These are phyloP conservation scores for Mormoops blainvillei DNA, from an alignment of 2,113 vertebrate species.

Conservation along the genomic window DNA sequence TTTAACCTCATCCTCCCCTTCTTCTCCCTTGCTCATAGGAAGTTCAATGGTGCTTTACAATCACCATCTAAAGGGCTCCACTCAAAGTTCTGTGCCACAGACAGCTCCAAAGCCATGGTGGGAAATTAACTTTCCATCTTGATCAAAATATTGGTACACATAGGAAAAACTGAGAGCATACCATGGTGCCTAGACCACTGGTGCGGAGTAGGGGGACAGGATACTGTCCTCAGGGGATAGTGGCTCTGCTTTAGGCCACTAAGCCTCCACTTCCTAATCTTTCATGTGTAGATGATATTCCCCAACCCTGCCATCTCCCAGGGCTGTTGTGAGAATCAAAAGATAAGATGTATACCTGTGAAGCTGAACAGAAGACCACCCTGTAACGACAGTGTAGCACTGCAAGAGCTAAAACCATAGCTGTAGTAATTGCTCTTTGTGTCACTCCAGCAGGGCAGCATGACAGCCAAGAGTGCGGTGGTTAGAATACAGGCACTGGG, in stretches of 20 bases:
- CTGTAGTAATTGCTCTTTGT: background rate
- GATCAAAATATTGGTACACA: background rate
- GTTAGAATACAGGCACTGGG: background rate
- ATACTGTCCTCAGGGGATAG: background rate
- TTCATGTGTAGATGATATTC: background rate
- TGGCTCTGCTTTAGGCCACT: background rate
- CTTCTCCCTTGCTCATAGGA: background rate
- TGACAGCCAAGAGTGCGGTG: accelerated
- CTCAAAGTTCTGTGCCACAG: background rate
- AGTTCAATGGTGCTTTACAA: background rate
- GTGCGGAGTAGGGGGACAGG: background rate
- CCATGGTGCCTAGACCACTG: accelerated
- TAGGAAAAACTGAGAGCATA: background rate
- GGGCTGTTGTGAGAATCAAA: background rate
- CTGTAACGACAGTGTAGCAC: accelerated
- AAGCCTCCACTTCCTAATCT: background rate
- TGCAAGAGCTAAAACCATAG: background rate
- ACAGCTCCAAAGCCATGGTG: background rate
- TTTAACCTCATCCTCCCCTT: background rate
- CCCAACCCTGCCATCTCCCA: background rate
- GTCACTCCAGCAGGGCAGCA: background rate
- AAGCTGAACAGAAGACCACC: background rate
- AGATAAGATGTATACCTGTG: background rate
- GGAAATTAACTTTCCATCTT: background rate
- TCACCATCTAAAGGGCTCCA: background rate